Conservation (phyloP, 2,888 invertebrate genomes). For the Ephialtes manifestator region DNA sequence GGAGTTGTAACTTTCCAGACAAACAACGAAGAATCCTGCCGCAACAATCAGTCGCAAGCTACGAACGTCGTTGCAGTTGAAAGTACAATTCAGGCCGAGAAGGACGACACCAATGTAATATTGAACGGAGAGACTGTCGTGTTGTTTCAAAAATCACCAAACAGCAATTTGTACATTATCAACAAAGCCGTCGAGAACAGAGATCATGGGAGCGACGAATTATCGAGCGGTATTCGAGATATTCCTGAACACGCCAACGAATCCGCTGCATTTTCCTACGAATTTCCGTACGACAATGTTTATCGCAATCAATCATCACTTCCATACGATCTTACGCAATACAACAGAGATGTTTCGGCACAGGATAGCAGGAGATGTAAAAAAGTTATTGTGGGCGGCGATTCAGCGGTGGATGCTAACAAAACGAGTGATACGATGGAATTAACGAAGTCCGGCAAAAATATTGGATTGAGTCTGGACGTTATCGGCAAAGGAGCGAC, state of each 20-base stretch:
- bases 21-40: slow-evolving; percentile 16
- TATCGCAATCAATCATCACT: slow-evolving; percentile 59
- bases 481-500: slow-evolving; percentile 62
- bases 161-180: slow-evolving; percentile 84
- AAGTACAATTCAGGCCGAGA: slow-evolving; percentile 62
- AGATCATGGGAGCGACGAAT: slow-evolving; percentile 75
- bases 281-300: slow-evolving; percentile 66
- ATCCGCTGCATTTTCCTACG: slow-evolving; percentile 57
- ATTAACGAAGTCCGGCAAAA: slow-evolving; percentile 66
- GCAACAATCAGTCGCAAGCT: slow-evolving; percentile 23
- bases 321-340: slow-evolving; percentile 67
- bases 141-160: slow-evolving; percentile 82
- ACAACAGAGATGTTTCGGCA: slow-evolving; percentile 68
- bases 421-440: slow-evolving; percentile 69
- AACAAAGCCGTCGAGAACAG: slow-evolving; percentile 82
- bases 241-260: slow-evolving; percentile 68
- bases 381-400: slow-evolving; percentile 24
- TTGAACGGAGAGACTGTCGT: slow-evolving; percentile 84
- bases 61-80: slow-evolving; percentile 33
- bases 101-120: slow-evolving; percentile 82
- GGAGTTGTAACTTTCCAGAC: slow-evolving; percentile 23
- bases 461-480: slow-evolving; percentile 61
- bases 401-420: slow-evolving; percentile 62
- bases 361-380: slow-evolving; percentile 63
- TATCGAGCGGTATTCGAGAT: slow-evolving; percentile 58